Evolutionary conservation across 2,797 vertebrate genomes (phyloP).

Genomic region (Melanotaenia parkinsoni): DNA sequence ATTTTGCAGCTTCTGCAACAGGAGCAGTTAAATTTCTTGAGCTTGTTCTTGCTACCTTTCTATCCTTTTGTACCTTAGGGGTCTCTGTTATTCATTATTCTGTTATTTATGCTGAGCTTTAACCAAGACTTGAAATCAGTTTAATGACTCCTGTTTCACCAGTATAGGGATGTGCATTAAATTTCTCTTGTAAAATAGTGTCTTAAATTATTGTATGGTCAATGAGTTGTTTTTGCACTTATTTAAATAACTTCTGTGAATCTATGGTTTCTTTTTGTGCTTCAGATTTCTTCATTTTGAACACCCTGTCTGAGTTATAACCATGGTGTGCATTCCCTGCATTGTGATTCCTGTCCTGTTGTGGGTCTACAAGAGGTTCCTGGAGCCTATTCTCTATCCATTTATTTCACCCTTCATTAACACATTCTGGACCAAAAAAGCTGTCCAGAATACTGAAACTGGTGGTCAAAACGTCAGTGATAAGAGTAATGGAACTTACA

Average conservation of each 20-base stretch:
- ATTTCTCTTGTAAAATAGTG: neutral
- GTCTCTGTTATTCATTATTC: neutral
- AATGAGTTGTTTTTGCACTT: neutral
- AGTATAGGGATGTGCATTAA: neutral
- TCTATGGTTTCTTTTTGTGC: conserved; percentile 5
- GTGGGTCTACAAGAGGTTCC: conserved; percentile 97
- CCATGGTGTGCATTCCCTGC: conserved; percentile 97
- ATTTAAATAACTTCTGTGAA: neutral
- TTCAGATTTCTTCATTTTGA: conserved; percentile 25
- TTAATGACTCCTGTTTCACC: neutral
- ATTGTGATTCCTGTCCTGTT: conserved; percentile 96
- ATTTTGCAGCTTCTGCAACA: neutral
- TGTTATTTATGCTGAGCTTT: neutral
- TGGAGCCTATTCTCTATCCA: conserved; percentile 93
- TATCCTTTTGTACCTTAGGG: no score
- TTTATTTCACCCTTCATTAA: conserved; percentile 88
- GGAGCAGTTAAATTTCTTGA: neutral
- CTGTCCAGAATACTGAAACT: conserved; percentile 69
- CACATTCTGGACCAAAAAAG: conserved; percentile 85
- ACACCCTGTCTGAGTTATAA: conserved; percentile 25
- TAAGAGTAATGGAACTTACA: conserved; percentile 65
- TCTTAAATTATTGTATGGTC: neutral
- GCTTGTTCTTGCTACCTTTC: neutral
- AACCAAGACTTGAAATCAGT: neutral
- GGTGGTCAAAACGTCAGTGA: conserved; percentile 51